A percentile compares a stretch with the other conserved stretches of the same genome.
These are phyloP conservation scores for Spinus pinus DNA, from an alignment of 2,797 vertebrate species.

Conservation along the genomic window DNA sequence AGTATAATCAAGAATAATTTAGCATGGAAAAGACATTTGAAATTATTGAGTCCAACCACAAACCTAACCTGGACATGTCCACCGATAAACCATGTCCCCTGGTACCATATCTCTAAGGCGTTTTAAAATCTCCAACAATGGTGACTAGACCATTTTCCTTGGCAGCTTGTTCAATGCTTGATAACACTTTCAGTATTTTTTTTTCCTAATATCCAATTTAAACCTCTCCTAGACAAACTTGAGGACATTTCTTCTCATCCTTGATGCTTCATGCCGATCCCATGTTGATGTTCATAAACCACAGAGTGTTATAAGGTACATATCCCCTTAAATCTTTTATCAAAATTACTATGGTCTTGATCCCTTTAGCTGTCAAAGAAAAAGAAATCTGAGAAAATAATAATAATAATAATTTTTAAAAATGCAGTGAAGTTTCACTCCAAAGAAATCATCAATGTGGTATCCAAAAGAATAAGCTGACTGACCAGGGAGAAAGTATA, in stretches of 20 bases:
- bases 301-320: not conserved
- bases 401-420: not conserved
- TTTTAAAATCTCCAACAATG: not conserved
- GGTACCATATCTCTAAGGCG: not conserved
- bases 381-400: not conserved
- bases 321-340: not conserved
- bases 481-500: not conserved
- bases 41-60: not conserved
- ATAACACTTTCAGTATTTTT: not conserved
- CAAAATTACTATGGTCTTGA: not conserved
- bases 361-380: not conserved
- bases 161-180: not conserved
- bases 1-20: not conserved
- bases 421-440: not conserved
- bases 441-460: not conserved
- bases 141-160: not conserved
- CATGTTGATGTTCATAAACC: not conserved
- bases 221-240: not conserved
- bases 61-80: not conserved
- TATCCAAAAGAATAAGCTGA: not conserved
- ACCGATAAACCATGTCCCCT: not conserved
- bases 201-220: not conserved
- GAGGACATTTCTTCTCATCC: not conserved
- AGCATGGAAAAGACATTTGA: not conserved
- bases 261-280: not conserved